Base-by-base conservation (phyloP, 2,113 vertebrate genomes). In the Spea bombifrons region DNA sequence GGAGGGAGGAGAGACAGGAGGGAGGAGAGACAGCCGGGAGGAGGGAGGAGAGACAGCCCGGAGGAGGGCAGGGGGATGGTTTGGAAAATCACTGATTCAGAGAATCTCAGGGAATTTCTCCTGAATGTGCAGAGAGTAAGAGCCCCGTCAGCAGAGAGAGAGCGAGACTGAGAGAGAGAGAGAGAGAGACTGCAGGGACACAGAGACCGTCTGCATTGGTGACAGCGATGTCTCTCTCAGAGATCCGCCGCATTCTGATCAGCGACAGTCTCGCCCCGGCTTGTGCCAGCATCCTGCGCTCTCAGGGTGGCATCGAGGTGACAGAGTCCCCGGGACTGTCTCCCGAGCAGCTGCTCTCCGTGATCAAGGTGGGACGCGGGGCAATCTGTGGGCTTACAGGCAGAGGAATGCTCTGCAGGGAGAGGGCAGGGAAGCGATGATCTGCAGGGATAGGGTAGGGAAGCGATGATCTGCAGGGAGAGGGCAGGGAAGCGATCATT, bases 241-340 rank as follows among this genome's bases (percentile, higher is more conserved):
- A 81, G 76, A 88, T 99, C 82, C 87, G 87, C 78, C 91, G 89
- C 7, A 89, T 98, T 63, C 86, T 99, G 65, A 95, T 99, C 84
- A 98, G 95, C 75, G 97, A 98, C 61, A 95, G 92, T 73, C 92
- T 99, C 43, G 97, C 97, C 83, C 93, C 94, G 0, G 93, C 94
- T 82, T 99, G 97, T 85, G 88, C 87, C 85, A 79, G 88, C 73
- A 94, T 98, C 66, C 86, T 99, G 86, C 91, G 92, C 81, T 92
- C 94, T 66, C 68, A 72, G 76, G 94, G 92, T 72, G 97, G 94
- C 74, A 91, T 99, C 83, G 88, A 85, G 65, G 97, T 97, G 43
- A 94, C 91, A n/a, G 95, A 98, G 83, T 95, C 89, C 64, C 90
- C 87, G 7, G 92, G 89, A n/a, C 91, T 98, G 89, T 94, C 82